Base-by-base conservation (phyloP, 2,797 vertebrate genomes). In the Sylvilagus floridanus region DNA sequence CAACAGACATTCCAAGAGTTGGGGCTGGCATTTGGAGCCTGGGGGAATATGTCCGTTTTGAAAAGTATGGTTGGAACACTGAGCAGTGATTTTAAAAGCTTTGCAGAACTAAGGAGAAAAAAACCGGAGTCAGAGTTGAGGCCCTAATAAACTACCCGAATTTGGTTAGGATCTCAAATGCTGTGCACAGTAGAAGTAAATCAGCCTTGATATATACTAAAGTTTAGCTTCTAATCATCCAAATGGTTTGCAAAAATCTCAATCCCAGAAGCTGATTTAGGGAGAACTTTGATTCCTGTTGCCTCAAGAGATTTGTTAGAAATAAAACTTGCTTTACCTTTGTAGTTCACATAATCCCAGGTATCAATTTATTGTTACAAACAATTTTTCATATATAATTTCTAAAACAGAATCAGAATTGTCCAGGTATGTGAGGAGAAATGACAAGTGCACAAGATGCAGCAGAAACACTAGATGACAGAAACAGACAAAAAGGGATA, bases 321-420 rank as follows among this genome's bases (percentile, higher is more conserved):
- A 66, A 91, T 42, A 73, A 83, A 90, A 88, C 16, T 54, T 84
- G 42, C 79, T 30, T 79, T 84, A 7, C 66, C 22, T 60, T 84
- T 84, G 37, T 37, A 73, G n/a, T 68, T 91, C 62, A 60, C 47
- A 68, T 78, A 9, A 66, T 87, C 30, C 37, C 88, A 87, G 90
- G 72, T 28, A 72, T 91, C 35, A 42, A 35, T 63, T 93, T 83
- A 71, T 79, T 88, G 68, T 88, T 37, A 79, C 32, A 50, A 72
- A 32, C 21, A 90, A 26, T 35, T 66, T 77, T 65, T 90, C 63
- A 60, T 19, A 62, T 87, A 47, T 22, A 68, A 47, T 78, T 84
- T 84, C 84, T 22, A 63, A 62, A 75, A 60, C 13, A 90, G 37
- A 32, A 52, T 63, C 37, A 75, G 77, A 24, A 26, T 79, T 54